These are phyloP conservation scores for western clawed frog (Xenopus tropicalis) DNA, from an alignment of 2,113 vertebrate species.

Conservation along the genomic window DNA sequence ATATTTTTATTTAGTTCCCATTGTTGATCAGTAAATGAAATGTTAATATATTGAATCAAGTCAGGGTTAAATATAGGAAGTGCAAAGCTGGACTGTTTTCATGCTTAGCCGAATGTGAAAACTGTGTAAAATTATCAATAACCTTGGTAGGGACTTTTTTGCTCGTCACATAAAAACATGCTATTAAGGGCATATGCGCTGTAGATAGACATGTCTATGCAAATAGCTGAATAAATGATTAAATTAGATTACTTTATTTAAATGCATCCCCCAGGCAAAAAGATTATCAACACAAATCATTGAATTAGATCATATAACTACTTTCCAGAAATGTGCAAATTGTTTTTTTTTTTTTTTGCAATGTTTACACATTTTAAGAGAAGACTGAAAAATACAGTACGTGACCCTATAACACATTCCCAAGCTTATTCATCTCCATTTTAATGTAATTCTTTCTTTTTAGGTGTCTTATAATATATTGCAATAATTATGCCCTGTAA, in stretches of 20 bases:
- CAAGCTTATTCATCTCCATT: no score
- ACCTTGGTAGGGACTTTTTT: slow-evolving; percentile 2
- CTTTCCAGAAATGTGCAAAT: slow-evolving; percentile 37
- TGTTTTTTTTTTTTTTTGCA: slow-evolving; percentile 19
- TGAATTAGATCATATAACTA: slow-evolving; percentile 21
- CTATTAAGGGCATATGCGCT: slow-evolving; percentile 3
- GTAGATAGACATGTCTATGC: slow-evolving; percentile 28
- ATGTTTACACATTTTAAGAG: no score
- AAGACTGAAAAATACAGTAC: no score
- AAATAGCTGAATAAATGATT: slow-evolving; percentile 2
- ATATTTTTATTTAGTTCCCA: neutral
- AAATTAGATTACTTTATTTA: slow-evolving; percentile 34
- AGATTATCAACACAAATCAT: slow-evolving; percentile 24
- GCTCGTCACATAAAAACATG: slow-evolving; percentile 11
- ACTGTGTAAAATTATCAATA: neutral
- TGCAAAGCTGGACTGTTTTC: neutral
- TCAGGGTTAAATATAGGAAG: neutral
- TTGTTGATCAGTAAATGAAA: neutral
- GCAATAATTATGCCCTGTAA: no score
- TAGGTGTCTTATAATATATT: no score
- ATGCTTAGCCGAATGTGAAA: neutral
- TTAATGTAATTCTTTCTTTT: no score
- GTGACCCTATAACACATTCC: no score
- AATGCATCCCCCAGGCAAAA: slow-evolving; percentile 24
- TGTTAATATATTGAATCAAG: neutral